Conservation (phyloP, 2,113 vertebrate species). For the Murina feae region DNA sequence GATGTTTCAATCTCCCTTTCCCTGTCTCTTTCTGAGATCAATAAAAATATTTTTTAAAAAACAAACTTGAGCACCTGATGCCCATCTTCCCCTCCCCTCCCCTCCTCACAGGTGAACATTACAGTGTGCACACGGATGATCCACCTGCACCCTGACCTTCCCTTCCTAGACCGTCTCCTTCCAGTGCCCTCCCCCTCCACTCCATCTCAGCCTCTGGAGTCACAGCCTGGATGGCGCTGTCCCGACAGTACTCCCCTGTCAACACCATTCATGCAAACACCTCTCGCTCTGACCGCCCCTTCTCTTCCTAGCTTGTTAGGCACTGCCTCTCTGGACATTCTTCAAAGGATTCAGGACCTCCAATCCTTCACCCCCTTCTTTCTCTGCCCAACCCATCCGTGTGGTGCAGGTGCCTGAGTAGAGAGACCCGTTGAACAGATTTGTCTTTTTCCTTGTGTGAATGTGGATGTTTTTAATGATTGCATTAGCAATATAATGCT, state of each 20-base stretch:
- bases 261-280: background rate
- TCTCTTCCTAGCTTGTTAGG: background rate
- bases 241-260: background rate
- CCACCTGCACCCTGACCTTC: background rate
- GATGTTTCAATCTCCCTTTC: no score
- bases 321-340: background rate
- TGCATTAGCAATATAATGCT: background rate
- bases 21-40: no score
- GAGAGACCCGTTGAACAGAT: background rate
- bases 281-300: background rate
- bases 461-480: background rate
- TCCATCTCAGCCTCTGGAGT: background rate
- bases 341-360: no score
- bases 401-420: background rate
- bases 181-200: background rate
- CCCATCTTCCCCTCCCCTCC: background rate
- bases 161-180: background rate
- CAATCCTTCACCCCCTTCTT: background rate
- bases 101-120: background rate
- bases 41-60: no score
- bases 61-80: background rate
- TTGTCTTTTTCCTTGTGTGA: background rate
- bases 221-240: background rate
- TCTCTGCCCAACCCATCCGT: background rate
- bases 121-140: no score